Percentiles rank a stretch among this genome's conserved stretches.
Conservation (phyloP, 1,140 invertebrate genomes). For the Cyphomyrmex costatus region DNA sequence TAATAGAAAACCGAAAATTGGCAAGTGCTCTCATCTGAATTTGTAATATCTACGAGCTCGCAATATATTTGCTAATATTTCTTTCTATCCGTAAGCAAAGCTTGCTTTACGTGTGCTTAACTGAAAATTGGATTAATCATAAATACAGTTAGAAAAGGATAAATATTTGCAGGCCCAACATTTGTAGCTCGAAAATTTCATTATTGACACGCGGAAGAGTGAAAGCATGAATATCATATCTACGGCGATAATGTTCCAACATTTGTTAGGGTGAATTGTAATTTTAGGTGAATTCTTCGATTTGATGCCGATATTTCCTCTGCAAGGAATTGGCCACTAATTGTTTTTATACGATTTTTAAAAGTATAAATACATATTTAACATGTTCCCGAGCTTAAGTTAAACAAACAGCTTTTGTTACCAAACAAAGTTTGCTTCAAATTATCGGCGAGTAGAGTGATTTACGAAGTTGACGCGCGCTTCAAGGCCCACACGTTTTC, state of each 20-base stretch:
- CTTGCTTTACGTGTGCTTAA: background rate
- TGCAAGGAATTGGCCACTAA: background rate
- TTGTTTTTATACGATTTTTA: background rate
- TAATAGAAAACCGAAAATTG: background rate
- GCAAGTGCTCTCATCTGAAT: background rate
- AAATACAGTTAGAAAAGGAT: background rate
- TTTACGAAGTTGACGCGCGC: background rate
- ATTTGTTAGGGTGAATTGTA: background rate
- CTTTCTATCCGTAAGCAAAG: background rate
- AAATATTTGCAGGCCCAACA: background rate
- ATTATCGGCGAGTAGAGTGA: background rate
- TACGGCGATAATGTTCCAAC: background rate
- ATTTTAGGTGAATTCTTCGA: background rate
- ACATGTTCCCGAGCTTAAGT: background rate
- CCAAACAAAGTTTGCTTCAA: background rate
- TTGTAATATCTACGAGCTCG: background rate
- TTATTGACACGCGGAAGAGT: background rate
- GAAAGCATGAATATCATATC: background rate
- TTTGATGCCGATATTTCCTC: background rate
- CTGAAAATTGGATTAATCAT: constrained; percentile 24
- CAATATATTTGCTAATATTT: background rate
- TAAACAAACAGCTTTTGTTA: background rate
- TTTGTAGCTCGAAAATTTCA: constrained; percentile 21
- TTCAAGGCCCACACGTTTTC: background rate
- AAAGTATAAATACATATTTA: background rate